These are phyloP conservation scores for Falco berigora DNA, from an alignment of 2,797 vertebrate genomes.

Conservation along the genomic window DNA sequence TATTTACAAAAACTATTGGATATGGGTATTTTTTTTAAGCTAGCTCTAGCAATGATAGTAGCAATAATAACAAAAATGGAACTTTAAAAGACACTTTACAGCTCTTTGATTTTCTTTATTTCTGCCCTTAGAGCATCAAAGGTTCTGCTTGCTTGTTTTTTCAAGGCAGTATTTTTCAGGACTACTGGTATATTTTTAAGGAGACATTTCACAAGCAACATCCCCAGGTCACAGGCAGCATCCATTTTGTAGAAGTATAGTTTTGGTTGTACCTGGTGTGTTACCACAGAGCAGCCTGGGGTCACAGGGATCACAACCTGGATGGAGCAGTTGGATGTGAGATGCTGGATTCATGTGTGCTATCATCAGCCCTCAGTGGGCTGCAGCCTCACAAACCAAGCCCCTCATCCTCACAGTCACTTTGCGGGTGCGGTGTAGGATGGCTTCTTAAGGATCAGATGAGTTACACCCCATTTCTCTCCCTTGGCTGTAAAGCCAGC, in stretches of 20 bases:
- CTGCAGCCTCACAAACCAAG: background rate
- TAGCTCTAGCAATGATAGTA: background rate
- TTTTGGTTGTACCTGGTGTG: background rate
- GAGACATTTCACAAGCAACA: background rate
- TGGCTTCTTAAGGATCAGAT: background rate
- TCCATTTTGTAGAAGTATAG: background rate
- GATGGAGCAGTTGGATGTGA: fast-evolving
- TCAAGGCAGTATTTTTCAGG: background rate
- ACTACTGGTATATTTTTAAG: background rate
- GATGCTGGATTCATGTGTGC: too few species aligned
- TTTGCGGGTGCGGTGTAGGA: background rate
- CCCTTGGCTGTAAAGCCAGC: background rate
- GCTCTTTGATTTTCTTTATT: background rate
- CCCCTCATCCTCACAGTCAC: fast-evolving
- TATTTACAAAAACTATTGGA: background rate
- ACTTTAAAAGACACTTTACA: background rate
- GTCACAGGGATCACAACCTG: background rate
- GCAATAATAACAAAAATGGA: background rate
- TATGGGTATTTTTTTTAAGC: background rate
- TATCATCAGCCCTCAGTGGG: background rate
- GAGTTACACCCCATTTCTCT: background rate
- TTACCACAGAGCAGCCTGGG: background rate
- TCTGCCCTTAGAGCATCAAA: background rate
- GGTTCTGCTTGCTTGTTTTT: background rate
- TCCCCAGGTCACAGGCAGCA: background rate